phyloP scores from a whole-genome alignment of 2,113 vertebrate genomes.

The Corythornis madagascariensis region DNA sequence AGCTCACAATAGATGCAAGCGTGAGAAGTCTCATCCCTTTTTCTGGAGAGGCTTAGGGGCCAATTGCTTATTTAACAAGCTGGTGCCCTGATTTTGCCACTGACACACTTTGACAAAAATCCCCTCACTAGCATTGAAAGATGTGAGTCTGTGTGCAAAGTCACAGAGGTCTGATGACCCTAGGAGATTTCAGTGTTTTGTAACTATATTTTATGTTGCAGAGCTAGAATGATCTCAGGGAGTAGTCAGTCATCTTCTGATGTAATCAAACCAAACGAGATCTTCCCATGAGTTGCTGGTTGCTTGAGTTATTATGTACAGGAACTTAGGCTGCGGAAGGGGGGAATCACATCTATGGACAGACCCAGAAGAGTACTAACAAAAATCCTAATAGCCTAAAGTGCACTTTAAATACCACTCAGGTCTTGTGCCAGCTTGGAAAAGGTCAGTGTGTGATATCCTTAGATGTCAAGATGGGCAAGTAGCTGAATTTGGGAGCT shows the following conservation, averaged over 20 bases:
- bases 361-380: not conserved
- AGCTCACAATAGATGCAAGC: not conserved
- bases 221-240: not conserved
- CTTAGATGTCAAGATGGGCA: not conserved
- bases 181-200: not conserved
- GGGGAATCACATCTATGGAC: not conserved
- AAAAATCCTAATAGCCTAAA: not conserved
- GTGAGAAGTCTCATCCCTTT: constrained; percentile 31
- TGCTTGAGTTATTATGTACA: not conserved
- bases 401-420: not conserved
- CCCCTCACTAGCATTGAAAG: not conserved
- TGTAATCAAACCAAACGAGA: not conserved
- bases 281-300: not conserved
- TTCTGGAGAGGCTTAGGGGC: not conserved
- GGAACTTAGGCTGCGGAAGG: not conserved
- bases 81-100: constrained; percentile 38
- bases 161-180: not conserved
- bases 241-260: not conserved
- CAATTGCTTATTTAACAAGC: constrained; percentile 55
- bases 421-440: not conserved
- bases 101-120: constrained; percentile 22
- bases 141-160: not conserved
- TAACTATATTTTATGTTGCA: not conserved
- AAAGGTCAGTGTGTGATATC: not conserved
- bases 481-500: not conserved